A percentile compares a stretch with the other conserved stretches of the same genome.
phyloP scores from a whole-genome alignment of 2,888 invertebrate genomes.

The Amblyteles armatorius region DNA sequence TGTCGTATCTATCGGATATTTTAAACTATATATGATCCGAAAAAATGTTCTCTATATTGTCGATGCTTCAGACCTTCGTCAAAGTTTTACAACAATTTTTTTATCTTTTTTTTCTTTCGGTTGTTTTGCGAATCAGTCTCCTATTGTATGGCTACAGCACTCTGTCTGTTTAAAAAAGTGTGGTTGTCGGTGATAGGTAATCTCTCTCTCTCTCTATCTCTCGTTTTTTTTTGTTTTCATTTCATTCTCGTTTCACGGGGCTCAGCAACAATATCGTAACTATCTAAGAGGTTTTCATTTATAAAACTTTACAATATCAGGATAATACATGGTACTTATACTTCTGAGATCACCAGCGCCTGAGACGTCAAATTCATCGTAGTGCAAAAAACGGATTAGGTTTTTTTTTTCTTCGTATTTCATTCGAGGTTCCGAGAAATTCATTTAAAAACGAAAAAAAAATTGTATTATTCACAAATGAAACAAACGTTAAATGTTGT shows the following conservation, averaged over 20 bases:
- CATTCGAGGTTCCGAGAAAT: slow-evolving; percentile 18
- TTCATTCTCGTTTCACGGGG: slow-evolving; percentile 37
- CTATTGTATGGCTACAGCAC: slow-evolving; percentile 66
- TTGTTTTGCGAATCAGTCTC: slow-evolving; percentile 72
- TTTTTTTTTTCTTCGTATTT: slow-evolving; percentile 35
- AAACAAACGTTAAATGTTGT: slow-evolving; percentile 1
- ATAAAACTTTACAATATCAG: slow-evolving; percentile 70
- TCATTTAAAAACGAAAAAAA: slow-evolving; percentile 11
- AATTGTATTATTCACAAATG: neutral
- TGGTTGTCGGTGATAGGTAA: slow-evolving; percentile 43
- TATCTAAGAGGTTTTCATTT: slow-evolving; percentile 61
- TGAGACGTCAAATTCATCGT: slow-evolving; percentile 69
- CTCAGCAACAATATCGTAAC: slow-evolving; percentile 51
- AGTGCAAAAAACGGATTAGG: slow-evolving; percentile 59
- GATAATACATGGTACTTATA: slow-evolving; percentile 65
- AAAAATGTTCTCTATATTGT: slow-evolving; percentile 65
- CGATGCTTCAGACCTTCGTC: slow-evolving; percentile 58
- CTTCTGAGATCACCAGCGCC: slow-evolving; percentile 71
- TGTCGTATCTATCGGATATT: slow-evolving; percentile 66
- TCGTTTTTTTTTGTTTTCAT: slow-evolving; percentile 17
- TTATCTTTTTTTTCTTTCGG: slow-evolving; percentile 46
- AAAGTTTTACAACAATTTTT: slow-evolving; percentile 38
- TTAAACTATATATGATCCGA: slow-evolving; percentile 38
- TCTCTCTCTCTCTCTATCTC: slow-evolving; percentile 6
- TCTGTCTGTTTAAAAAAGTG: slow-evolving; percentile 53